phyloP scores from a whole-genome alignment of 2,113 vertebrate genomes.

The Corydoras maculifer region DNA sequence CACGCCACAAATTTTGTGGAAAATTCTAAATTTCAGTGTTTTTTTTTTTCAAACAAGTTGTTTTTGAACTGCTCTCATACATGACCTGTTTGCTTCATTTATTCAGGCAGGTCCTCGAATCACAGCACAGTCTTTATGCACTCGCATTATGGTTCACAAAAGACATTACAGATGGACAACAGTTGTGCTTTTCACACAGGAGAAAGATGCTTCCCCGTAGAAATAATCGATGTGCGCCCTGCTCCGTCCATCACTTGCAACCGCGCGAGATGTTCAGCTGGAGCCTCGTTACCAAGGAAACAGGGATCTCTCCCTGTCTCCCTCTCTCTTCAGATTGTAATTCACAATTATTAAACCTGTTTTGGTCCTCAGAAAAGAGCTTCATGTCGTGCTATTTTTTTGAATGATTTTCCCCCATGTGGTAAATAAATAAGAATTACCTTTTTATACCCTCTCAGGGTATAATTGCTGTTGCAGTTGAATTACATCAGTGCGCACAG shows the following conservation, averaged over 20 bases:
- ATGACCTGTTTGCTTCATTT: neutral
- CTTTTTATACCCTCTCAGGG: neutral
- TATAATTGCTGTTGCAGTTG: slow-evolving; percentile 20
- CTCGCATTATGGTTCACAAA: neutral
- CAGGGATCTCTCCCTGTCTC: slow-evolving; percentile 44
- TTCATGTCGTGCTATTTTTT: neutral
- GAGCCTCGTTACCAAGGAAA: slow-evolving; percentile 56
- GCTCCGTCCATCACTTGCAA: slow-evolving; percentile 26
- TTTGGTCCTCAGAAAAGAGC: slow-evolving; percentile 14
- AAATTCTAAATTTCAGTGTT: too few species aligned
- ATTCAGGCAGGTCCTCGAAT: slow-evolving; percentile 5
- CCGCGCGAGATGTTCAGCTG: slow-evolving; percentile 34
- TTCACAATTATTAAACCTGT: slow-evolving; percentile 33
- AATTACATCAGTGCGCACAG: slow-evolving; percentile 13
- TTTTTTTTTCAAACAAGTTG: too few species aligned
- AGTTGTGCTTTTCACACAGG: neutral
- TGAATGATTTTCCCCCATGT: neutral
- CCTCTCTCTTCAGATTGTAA: slow-evolving; percentile 26
- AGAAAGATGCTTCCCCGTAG: slow-evolving; percentile 1
- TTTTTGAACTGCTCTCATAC: neutral
- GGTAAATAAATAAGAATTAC: neutral
- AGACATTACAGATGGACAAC: neutral
- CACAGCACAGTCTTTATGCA: neutral
- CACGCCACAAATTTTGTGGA: too few species aligned
- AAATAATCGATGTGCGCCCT: slow-evolving; percentile 34